Evolutionary conservation across 1,140 invertebrate genomes (phyloP).

Genomic region (Tetramorium parvispinum): DNA sequence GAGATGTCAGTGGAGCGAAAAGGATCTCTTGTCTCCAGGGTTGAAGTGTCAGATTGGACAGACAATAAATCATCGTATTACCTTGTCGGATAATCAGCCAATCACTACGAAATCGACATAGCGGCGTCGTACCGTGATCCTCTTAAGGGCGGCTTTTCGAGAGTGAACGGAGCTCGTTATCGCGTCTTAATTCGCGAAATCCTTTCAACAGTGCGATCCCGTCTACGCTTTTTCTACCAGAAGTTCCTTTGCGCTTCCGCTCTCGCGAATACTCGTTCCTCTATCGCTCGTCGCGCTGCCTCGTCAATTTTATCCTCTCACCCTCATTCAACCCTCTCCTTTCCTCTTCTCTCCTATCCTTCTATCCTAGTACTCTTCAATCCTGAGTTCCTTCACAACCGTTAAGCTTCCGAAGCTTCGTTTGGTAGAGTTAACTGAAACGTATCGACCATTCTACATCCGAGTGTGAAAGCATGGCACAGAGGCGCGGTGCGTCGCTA

Average conservation of each 20-base stretch:
- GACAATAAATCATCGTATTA: conserved; percentile 76
- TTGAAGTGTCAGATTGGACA: conserved; percentile 74
- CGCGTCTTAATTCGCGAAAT: conserved; percentile 79
- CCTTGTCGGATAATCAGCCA: conserved; percentile 76
- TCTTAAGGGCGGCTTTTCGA: conserved; percentile 74
- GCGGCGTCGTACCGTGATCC: conserved; percentile 69
- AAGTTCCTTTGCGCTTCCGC: conserved; percentile 60
- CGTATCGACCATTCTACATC: conserved; percentile 26
- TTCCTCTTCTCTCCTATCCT: conserved; percentile 6
- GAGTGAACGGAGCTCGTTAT: conserved; percentile 78
- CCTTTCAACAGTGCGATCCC: conserved; percentile 76
- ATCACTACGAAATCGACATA: conserved; percentile 68
- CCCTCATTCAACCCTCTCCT: conserved; percentile 9
- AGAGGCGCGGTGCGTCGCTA: background rate
- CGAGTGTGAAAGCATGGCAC: background rate
- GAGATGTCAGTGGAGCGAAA: conserved; percentile 66
- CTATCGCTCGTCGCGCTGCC: background rate
- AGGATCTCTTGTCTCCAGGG: conserved; percentile 62
- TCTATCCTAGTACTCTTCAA: background rate
- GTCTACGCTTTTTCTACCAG: conserved; percentile 69
- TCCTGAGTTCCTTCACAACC: conserved; percentile 17
- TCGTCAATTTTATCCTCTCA: conserved; percentile 49
- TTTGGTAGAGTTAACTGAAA: conserved; percentile 12
- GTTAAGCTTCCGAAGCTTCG: background rate
- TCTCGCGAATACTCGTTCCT: conserved; percentile 2